Conservation (phyloP, 2,113 vertebrate species). For the Etheostoma spectabile region DNA sequence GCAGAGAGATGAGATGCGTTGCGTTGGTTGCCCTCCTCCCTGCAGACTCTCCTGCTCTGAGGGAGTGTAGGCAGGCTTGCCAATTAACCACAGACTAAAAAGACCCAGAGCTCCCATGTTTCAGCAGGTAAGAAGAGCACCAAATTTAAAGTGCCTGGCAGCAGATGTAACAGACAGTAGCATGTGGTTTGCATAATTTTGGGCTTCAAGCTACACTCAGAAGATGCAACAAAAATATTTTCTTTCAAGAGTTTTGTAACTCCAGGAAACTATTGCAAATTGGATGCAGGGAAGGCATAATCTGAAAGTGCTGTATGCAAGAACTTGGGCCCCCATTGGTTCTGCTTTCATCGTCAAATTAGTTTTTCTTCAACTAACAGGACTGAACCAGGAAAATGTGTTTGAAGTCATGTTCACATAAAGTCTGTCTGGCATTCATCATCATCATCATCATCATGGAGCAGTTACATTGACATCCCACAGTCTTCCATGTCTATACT, state of each 20-base stretch:
- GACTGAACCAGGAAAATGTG: neutral
- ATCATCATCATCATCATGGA: conserved; percentile 36
- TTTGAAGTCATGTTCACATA: conserved; percentile 9
- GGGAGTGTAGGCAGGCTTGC: conserved; percentile 65
- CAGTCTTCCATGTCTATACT: neutral
- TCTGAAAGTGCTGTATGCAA: conserved; percentile 14
- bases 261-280: conserved; percentile 66
- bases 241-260: conserved; percentile 70
- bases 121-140: conserved; percentile 66
- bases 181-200: conserved; percentile 40
- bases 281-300: conserved; percentile 33
- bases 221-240: conserved; percentile 57
- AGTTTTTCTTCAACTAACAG: conserved; percentile 25
- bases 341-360: conserved; percentile 14
- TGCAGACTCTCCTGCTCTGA: conserved; percentile 63
- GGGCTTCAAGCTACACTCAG: conserved; percentile 49
- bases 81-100: conserved; percentile 75
- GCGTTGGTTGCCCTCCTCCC: conserved; percentile 56
- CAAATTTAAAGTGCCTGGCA: conserved; percentile 62
- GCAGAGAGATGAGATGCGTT: conserved; percentile 64
- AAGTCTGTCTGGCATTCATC: conserved; percentile 40
- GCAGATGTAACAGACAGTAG: conserved; percentile 45
- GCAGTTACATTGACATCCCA: conserved; percentile 18
- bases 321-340: neutral
- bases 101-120: conserved; percentile 55